Base-by-base conservation (phyloP, 2,888 invertebrate species). In the Pilophorus perplexus region DNA sequence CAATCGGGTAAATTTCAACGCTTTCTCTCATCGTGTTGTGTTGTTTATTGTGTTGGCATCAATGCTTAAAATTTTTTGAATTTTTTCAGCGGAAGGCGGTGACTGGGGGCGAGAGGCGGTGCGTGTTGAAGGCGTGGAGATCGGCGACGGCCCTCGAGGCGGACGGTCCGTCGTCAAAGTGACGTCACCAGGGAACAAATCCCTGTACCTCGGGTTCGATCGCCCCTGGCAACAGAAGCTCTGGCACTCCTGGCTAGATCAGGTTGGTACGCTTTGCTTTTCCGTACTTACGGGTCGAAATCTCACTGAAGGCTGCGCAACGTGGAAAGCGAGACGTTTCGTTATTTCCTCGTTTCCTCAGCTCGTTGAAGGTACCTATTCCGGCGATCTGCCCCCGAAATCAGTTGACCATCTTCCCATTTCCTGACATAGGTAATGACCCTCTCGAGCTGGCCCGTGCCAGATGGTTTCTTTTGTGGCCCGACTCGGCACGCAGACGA, bases 141-240 rank as follows among this genome's bases (percentile, higher is more conserved):
- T 62, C 27, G 66, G 66, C 25, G 67, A 64, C 38, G 66, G 66
- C 1, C 69, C 71, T 8, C 23, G 69, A 28, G 70, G 70, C 20
- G 72, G 72, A 6, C 52, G 71, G 6, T 67, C 69, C 22, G 71
- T 72, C 2, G 66, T 72, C 50, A 66, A 69, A 55, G 69, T 70
- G 48, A 66, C 64, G 33, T 54, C 70, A 14, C 38, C 55, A 4
- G 66, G 64, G 54, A 76, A 76, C 33, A 80, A 81, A 73, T 84
- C 84, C 72, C 77, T 85, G 48, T 85, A 85, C 74, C 79, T 85
- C 1, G 86, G 86, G 57, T 85, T 85, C 75, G 82, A 81, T 71
- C 82, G 83, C 44, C 79, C 82, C 69, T 85, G 85, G 84, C 85
- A 85, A 74, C 79, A 85, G 72, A 84, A 85, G 72, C 79, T 85